Evolutionary conservation across 2,888 invertebrate genomes (phyloP), one percentile per base, ranked within the genome.

Genomic region (Caenorhabditis sp.): DNA sequence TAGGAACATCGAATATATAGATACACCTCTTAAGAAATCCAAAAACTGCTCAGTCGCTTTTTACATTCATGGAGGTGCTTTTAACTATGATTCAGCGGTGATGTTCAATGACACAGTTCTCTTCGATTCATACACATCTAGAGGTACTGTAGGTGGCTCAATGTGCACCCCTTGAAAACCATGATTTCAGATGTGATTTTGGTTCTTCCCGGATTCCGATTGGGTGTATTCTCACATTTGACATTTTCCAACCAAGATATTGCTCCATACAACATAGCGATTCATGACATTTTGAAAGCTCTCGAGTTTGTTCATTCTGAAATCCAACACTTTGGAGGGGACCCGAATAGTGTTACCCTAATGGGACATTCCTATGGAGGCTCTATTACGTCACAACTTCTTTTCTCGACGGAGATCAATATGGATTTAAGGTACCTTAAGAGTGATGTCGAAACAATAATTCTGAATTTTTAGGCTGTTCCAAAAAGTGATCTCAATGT

Each of bases 21-120:
- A 23, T 5, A n/a, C n/a, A n/a, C n/a, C n/a, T n/a, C n/a, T n/a
- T n/a, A n/a, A 60, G 67, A 61, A 57, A 21, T 69, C 71, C 0
- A 59, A 66, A 23, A 63, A 70, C 20, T 85, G 85, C 52, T 78
- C 85, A 5, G 78, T 84, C 1, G 71, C 80, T 1, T 72, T 75
- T 27, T 85, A 85, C 63, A 58, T 85, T 14, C 85, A 85, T 56
- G 85, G 85, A 7, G 85, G 85, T n/a, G 77, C 64, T 3, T 63
- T 84, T 36, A 72, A 65, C 31, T 85, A 81, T 64, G 85, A 85
- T 43, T 83, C 83, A 7, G 84, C 84, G 1, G 81, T 83, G 10
- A 84, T 84, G 85, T 85, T 84, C 72, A 78, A 82, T 57, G 84
- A 85, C 54, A 74, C 76, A 1, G 63, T 64, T 60, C 58, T 85